These are phyloP conservation scores for Anarsia innoxiella DNA, from an alignment of 2,888 invertebrate genomes.

Conservation along the genomic window DNA sequence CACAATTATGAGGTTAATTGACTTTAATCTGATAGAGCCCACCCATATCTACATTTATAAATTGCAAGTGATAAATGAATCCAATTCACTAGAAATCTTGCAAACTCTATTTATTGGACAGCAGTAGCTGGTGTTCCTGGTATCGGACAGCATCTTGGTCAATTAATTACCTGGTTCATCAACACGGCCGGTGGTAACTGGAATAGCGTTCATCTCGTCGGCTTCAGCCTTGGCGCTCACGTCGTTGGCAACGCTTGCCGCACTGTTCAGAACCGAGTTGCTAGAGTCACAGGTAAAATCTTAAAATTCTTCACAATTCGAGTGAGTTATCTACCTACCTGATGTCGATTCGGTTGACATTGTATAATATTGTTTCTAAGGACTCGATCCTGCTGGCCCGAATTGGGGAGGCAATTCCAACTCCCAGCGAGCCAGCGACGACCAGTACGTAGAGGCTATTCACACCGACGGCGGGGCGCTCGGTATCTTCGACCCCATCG, in stretches of 20 bases:
- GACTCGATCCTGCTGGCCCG: constrained; percentile 56
- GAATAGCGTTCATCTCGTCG: constrained; percentile 51
- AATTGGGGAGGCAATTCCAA: constrained; percentile 36
- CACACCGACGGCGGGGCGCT: constrained; percentile 52
- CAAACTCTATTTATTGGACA: constrained; percentile 19
- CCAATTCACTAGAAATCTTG: constrained; percentile 30
- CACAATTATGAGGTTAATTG: too few relatives aligned
- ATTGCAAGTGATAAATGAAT: too few relatives aligned
- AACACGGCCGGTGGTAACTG: constrained; percentile 45
- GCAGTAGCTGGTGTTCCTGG: constrained; percentile 32
- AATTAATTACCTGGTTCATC: constrained; percentile 47
- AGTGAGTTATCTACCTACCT: background rate
- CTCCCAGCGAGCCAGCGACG: constrained; percentile 44
- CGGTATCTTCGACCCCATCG: constrained; percentile 45
- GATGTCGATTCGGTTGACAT: background rate
- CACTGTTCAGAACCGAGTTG: constrained; percentile 27
- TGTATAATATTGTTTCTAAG: too few relatives aligned
- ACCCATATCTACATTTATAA: too few relatives aligned
- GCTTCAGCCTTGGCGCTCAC: constrained; percentile 61
- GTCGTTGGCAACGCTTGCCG: constrained; percentile 52
- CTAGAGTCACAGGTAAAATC: constrained; percentile 47
- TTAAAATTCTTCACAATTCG: too few relatives aligned
- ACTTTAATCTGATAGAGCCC: too few relatives aligned
- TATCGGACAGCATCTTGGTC: constrained; percentile 43
- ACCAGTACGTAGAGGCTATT: constrained; percentile 55